A percentile compares a stretch with the other conserved stretches of the same genome.
phyloP scores from a whole-genome alignment of 2,113 vertebrate genomes.

The Neodontobutis hainanensis region DNA sequence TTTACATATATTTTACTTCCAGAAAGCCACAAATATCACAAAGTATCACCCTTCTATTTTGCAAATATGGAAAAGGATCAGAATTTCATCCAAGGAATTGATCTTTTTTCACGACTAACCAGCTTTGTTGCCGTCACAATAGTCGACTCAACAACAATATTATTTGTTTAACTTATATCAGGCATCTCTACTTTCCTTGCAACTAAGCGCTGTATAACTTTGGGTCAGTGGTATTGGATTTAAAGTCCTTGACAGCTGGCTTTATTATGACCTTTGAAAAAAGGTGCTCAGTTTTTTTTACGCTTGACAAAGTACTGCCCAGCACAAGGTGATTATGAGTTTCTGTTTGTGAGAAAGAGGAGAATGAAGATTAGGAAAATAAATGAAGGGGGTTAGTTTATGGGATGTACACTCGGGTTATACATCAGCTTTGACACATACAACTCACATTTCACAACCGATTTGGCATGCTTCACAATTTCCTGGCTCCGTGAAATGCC shows the following conservation, averaged over 20 bases:
- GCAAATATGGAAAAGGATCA: background rate
- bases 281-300: constrained; percentile 18
- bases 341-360: constrained; percentile 6
- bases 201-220: constrained; percentile 28
- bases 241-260: constrained; percentile 28
- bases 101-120: background rate
- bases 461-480: constrained; percentile 55
- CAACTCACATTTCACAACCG: constrained; percentile 53
- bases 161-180: background rate
- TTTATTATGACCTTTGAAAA: constrained; percentile 56
- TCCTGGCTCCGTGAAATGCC: constrained; percentile 47
- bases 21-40: background rate
- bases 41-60: background rate
- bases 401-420: background rate
- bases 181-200: background rate
- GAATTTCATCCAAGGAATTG: background rate
- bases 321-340: constrained; percentile 40
- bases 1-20: background rate
- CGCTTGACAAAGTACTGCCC: constrained; percentile 29
- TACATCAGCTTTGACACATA: constrained; percentile 32
- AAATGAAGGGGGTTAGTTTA: background rate
- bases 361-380: background rate
- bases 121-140: background rate
- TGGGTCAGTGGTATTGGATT: constrained; percentile 28
- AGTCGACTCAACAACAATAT: background rate